Evolutionary conservation across 2,797 vertebrate species (phyloP), one percentile per base, ranked within the genome.

Genomic region (Gallinago stenura): DNA sequence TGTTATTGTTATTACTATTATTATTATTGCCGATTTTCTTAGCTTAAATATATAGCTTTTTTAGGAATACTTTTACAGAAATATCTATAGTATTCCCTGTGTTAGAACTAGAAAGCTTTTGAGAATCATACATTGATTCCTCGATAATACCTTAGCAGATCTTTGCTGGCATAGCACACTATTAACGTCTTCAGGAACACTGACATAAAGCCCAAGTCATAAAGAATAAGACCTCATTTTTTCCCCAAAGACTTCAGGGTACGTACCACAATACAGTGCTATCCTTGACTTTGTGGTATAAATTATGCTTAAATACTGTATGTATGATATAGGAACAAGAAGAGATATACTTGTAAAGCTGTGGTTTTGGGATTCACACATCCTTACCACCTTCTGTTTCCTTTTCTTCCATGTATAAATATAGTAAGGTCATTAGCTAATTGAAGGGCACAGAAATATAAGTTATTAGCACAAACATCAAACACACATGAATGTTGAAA

Each of bases 361-460:
- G 54, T 72, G 62, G 68, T 76, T 94, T 51, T 45, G 64, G 79
- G 53, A 91, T 87, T 64, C 62, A 60, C 7, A 66, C 12, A 37
- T 83, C 26, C 30, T 88, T 50, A 87, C 62, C 65, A 43, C 11
- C 25, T 79, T 81, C 65, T 89, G 12, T 85, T 91, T 91, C 33
- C 24, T 69, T 95, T 60, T 77, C 35, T 72, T 94, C 58, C 30
- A 60, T 80, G 53, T 90, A 76, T 81, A 95, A 97, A 91, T 91
- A 64, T 66, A 78, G 95, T 84, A 91, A 93, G 78, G 77, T 92
- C 64, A 80, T 90, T 70, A 92, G 50, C 73, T 96, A 97, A 97
- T 90, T 91, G 84, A 95, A 93, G 60, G 43, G 39, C 83, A 93
- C 31, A 91, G 46, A 93, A 93, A 86, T 89, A 81, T 89, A 94